phyloP scores from a whole-genome alignment of 92 coral and sea anemone genomes.

The Epizoanthus illoricatus region DNA sequence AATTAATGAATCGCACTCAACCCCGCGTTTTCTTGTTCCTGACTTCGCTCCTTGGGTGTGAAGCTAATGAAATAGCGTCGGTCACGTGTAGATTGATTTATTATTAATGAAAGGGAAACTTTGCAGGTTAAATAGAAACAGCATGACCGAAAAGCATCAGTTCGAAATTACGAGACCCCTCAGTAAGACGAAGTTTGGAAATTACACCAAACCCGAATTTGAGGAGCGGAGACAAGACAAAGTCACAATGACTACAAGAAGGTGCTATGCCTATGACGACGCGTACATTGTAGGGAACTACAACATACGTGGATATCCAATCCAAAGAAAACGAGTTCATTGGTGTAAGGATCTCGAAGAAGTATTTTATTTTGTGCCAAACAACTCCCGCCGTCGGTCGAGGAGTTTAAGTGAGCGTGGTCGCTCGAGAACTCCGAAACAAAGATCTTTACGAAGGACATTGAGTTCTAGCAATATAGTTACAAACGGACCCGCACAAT shows the following conservation, averaged over 20 bases:
- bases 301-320: not conserved
- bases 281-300: constrained; percentile 5
- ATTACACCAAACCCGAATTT: not conserved
- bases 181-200: not conserved
- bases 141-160: constrained; percentile 5
- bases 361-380: constrained; percentile 58
- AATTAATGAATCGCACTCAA: not conserved
- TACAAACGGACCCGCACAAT: constrained; percentile 51
- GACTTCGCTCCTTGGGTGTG: not conserved
- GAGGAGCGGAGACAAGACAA: no score
- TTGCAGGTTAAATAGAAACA: constrained; percentile 29
- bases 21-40: not conserved
- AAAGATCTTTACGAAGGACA: constrained; percentile 36
- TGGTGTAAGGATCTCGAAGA: constrained; percentile 66
- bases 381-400: constrained; percentile 28
- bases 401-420: constrained; percentile 47
- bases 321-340: constrained; percentile 57
- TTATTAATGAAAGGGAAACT: constrained; percentile 9
- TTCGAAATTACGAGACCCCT: not conserved
- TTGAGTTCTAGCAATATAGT: constrained; percentile 22
- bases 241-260: constrained; percentile 21
- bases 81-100: constrained; percentile 11
- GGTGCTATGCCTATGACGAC: constrained; percentile 18
- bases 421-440: constrained; percentile 37
- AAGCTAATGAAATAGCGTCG: constrained; percentile 1